phyloP scores from a whole-genome alignment of 2,888 invertebrate genomes.

The Aproaerema taeniolella region DNA sequence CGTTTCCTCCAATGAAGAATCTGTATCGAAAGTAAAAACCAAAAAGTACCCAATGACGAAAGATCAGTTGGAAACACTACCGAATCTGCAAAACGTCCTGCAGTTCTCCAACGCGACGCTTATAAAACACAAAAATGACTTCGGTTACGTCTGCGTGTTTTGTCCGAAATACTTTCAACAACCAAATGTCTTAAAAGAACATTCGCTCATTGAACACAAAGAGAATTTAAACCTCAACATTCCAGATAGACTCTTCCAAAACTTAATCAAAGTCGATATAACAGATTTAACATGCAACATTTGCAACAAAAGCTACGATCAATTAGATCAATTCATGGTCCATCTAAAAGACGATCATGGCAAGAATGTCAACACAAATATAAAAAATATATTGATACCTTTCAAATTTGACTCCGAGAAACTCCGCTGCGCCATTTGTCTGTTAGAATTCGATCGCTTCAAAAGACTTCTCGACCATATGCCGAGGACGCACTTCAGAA shows the following conservation, averaged over 20 bases:
- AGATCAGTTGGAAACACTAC: conserved; percentile 27
- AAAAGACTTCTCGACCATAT: conserved; percentile 41
- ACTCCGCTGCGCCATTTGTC: conserved; percentile 38
- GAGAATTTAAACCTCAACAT: conserved; percentile 18
- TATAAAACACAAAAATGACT: conserved; percentile 34
- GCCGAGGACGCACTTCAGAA: conserved; percentile 43
- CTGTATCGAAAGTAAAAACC: too few species aligned
- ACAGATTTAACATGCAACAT: conserved; percentile 42
- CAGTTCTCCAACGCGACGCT: conserved; percentile 51
- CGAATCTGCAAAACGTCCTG: conserved; percentile 31
- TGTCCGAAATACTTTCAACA: conserved; percentile 36
- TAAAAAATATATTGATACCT: conserved; percentile 46
- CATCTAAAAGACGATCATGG: conserved; percentile 37
- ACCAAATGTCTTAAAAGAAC: conserved; percentile 37
- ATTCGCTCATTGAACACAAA: conserved; percentile 29
- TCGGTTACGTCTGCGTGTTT: conserved; percentile 41
- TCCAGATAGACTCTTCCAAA: conserved; percentile 29
- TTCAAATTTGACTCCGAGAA: conserved; percentile 39
- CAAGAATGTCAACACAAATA: conserved; percentile 32
- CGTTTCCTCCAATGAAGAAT: too few species aligned
- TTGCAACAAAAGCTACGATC: conserved; percentile 29
- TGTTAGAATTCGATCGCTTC: conserved; percentile 30
- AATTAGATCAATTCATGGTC: conserved; percentile 31
- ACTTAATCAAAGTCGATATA: conserved; percentile 49
- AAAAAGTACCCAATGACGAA: too few species aligned